Evolutionary conservation across 2,113 vertebrate species (phyloP), one percentile per base, ranked within the genome.

Genomic region (Lophotis ruficrista): DNA sequence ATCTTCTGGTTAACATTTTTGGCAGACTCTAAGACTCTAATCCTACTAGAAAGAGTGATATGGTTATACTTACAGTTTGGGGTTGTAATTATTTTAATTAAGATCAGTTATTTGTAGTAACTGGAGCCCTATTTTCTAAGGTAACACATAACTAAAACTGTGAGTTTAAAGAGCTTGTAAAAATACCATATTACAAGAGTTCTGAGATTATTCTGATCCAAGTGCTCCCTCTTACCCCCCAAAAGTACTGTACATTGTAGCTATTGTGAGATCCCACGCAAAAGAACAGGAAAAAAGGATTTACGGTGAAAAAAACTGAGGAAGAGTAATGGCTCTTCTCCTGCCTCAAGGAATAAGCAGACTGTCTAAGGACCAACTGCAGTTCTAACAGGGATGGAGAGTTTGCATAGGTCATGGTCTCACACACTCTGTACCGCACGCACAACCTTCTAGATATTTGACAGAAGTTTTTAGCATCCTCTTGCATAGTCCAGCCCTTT

Each of bases 401-500:
- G 3, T 50, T 78, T 91, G 23, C 37, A 25, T 2, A 43, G 20
- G 10, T n/a, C 25, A 21, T 15, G 19, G 23, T 62, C 28, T 64
- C 33, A 23, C 0, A 1, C 6, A 4, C 15, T 58, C 43, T 76
- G 10, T 71, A 54, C 13, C 9, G 3, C 18, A 12, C 0, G 2
- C 6, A 27, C 4, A 58, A 3, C 45, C 35, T 50, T 87, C 19
- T 43, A 43, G 31, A 9, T 48, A 43, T 43, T 58, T 75, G 7
- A 51, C 57, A 84, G 69, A 91, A 62, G 3, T 43, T 37, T 64
- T 71, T 72, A 93, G 18, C 22, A 48, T 47, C 10, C 7, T 64
- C 24, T 77, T 51, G 27, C 10, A n/a, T 31, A 51, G 33, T 25
- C 41, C 38, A 90, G 41, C 18, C 24, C n/a, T 89, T 81, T 72